Base-by-base conservation (phyloP, 2,113 vertebrate genomes). In the Prionailurus bengalensis region DNA sequence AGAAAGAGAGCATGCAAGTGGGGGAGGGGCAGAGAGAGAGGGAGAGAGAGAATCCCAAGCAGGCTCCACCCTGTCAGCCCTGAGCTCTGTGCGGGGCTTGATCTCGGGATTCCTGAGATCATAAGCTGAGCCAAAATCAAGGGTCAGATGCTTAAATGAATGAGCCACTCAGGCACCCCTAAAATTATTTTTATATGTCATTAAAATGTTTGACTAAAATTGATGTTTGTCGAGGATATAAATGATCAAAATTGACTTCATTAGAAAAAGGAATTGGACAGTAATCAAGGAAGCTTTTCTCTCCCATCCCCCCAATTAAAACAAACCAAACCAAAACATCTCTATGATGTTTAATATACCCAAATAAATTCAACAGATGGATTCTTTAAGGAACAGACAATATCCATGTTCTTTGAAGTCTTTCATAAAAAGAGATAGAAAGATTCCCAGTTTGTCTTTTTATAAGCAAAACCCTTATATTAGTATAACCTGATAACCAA, bases 181-280 rank as follows among this genome's bases (percentile, higher is more conserved):
- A 15, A 15, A 94, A 51, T 17, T 74, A 87, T 71, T 83, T 94
- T 89, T 29, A 80, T 78, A 65, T 65, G 10, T 5, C 33, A 84
- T n/a, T 79, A 79, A 90, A 81, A 21, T 12, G 3, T 31, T 68
- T 74, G 29, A 90, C 79, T 90, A 48, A 68, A 87, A 74, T n/a
- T 27, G 6, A 78, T 42, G 2, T 48, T 85, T 81, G 23, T 53
- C 29, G 29, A 85, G 4, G 14, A 25, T 85, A 58, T 31, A 89
- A 80, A 36, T 95, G 19, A 85, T 65, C n/a, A 89, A 93, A 79
- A 70, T 42, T 95, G 23, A 73, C 27, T 89, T n/a, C 70, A 89
- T 31, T 76, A 94, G 42, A 93, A 90, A 78, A 89, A 92, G 42
- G 63, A 79, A 66, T 29, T 89, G 12, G 63, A 7, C 4, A 65